Evolutionary conservation across 2,797 vertebrate species (phyloP), one percentile per base, ranked within the genome.

Genomic region (Cirrhinus mrigala): DNA sequence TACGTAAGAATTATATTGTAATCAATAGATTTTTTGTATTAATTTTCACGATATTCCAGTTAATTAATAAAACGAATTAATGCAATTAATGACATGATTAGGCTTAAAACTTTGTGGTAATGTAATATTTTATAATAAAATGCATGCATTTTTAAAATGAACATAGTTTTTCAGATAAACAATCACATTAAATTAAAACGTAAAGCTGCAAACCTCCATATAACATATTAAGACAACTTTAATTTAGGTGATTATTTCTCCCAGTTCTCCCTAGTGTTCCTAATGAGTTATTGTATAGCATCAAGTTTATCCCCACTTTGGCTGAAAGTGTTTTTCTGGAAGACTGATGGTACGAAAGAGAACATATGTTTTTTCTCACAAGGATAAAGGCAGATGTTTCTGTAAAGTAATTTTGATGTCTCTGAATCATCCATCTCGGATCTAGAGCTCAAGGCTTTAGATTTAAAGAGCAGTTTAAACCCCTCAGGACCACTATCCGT

Each of bases 401-500:
- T 76, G 68, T 71, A 54, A 64, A 58, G 66, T 76, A 44, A 54
- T 76, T 88, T 73, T 86, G 83, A 82, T 89, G 90, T 89, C 82
- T 86, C 73, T 88, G 82, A 89, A 86, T 75, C 77, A 79, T 89
- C 37, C 24, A 46, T 60, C 54, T 56, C 82, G 70, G 56, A 86
- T 52, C 74, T 33, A 40, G 22, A 87, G 87, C 88, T 91, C 86
- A 75, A 87, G 86, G 90, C 74, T 40, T 88, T 79, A 79, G 77
- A 89, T 91, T 90, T 88, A 73, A 89, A 83, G 79, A 70, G 83
- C 52, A 70, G 87, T 89, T 79, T 92, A 92, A 92, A 91, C 92
- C 91, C 92, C 86, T 46, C 85, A 90, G 88, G 86, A 70, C 56
- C 64, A 83, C 62, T 88, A 89, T 91, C 87, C 58, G 85, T 83